Base-by-base conservation (phyloP, 2,113 vertebrate genomes). In the Colaptes auratus region DNA sequence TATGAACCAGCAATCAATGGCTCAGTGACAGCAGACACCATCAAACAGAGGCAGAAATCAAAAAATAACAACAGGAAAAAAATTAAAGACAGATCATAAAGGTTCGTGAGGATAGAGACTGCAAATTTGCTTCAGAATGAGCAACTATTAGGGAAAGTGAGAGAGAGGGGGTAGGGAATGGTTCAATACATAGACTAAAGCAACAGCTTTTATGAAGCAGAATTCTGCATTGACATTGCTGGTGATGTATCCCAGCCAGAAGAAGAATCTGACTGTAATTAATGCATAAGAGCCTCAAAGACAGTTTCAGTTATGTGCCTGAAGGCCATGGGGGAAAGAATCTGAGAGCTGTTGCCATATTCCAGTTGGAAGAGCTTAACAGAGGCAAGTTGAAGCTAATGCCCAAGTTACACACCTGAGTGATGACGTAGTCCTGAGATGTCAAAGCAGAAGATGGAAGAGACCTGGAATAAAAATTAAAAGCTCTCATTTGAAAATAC, bases 91-190 rank as follows among this genome's bases (percentile, higher is more conserved):
- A 35, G 8, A 3, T 3, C 8, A 3, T 55, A 65, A 48, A 31
- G 2, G 9, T n/a, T 85, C 42, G 33, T 75, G 46, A 59, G 30
- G 15, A 17, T 3, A 59, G 60, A 59, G 8, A 12, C 3, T 1
- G 2, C 4, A 66, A 69, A 7, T 42, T 5, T 30, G 10, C 35
- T 66, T 89, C 23, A 14, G 18, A 75, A 7, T 18, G 30, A 73
- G 8, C 4, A 86, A 7, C 15, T 15, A 27, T 16, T 9, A 61
- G 25, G 10, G 55, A 76, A 94, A 80, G 7, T 50, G 44, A 76
- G 85, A 85, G 7, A 53, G 5, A 20, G 1, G 1, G 12, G 2
- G 12, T 9, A 63, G 8, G 4, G 1, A 3, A 44, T 25, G 6
- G 9, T 73, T 82, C n/a, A 78, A 81, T 27, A 61, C 16, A 59